phyloP scores from a whole-genome alignment of 64 coral and sea anemone species.

The Acropora tenuis region DNA sequence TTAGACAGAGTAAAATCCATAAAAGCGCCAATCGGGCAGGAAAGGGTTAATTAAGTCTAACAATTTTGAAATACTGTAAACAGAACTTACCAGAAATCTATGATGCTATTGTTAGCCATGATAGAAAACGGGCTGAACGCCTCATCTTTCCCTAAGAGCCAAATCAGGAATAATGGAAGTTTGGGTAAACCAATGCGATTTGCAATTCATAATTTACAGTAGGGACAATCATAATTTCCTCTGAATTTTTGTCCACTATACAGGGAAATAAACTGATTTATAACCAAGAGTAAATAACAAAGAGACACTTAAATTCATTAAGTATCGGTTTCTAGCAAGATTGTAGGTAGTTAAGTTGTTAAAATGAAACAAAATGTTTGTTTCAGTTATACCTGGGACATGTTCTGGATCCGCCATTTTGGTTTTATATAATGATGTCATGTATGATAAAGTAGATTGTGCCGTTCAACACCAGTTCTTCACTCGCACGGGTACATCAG shows the following conservation, averaged over 20 bases:
- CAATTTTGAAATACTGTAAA: neutral
- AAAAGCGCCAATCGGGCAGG: too few relatives aligned
- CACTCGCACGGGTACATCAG: too few relatives aligned
- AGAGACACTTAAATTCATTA: neutral
- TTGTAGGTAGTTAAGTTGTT: neutral
- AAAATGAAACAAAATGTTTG: neutral
- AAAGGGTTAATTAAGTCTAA: too few relatives aligned
- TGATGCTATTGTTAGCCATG: conserved; percentile 89
- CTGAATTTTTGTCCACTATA: neutral
- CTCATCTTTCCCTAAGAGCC: conserved; percentile 65
- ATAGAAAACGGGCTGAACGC: conserved; percentile 95
- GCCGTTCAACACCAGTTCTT: too few relatives aligned
- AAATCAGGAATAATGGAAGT: too few relatives aligned
- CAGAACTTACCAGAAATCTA: conserved; percentile 93
- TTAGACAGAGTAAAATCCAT: too few relatives aligned
- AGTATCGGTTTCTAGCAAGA: neutral
- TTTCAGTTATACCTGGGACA: conserved; percentile 21
- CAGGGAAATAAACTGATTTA: neutral
- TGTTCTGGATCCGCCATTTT: conserved; percentile 75
- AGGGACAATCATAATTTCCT: neutral
- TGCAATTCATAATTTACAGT: too few relatives aligned
- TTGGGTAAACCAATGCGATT: too few relatives aligned
- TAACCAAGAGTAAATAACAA: neutral
- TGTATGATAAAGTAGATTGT: too few relatives aligned
- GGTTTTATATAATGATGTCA: neutral